Evolutionary conservation across 2,113 vertebrate genomes (phyloP), one percentile per base, ranked within the genome.

Genomic region (Terrapene triunguis): DNA sequence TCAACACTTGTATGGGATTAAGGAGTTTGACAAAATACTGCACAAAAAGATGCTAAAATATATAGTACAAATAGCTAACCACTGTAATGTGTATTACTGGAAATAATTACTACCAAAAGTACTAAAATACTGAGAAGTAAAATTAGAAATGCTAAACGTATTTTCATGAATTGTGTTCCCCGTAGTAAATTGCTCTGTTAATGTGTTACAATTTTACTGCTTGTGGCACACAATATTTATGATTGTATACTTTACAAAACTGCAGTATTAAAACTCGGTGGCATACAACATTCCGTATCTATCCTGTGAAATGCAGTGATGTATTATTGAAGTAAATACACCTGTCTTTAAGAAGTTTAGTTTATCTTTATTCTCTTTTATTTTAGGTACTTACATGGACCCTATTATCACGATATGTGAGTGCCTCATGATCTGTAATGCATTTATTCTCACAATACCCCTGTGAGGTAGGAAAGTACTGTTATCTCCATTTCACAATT

Each of bases 291-390:
- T 93, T 93, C 97, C 98, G 44, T 92, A 90, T 38, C 96, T 85
- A 89, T 90, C 93, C 97, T 94, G 97, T 92, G 97, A 97, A 95
- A 93, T 94, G 95, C 97, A 96, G 95, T 90, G 85, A 95, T 90
- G 92, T 88, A 84, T 93, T 92, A 90, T 59, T 89, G 59, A 97
- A 98, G 98, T 98, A 98, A 98, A 98, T 85, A 88, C 76, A 95
- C 72, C 80, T 88, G 94, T 96, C 95, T 96, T 95, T 95, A 91
- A 87, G 47, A 3, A 48, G 5, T 1, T 21, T 65, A 24, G 5
- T 1, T 21, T 59, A 24, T 51, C 5, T 44, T 83, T 24, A 47
- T 24, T 5, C 92, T 51, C 47, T 51, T 2, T 42, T 3, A 0
- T 1, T 25, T 5, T 25, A 11, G 78, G 13, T 2, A 0, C 38